phyloP scores from a whole-genome alignment of 2,888 invertebrate genomes.

The Spodoptera littoralis region DNA sequence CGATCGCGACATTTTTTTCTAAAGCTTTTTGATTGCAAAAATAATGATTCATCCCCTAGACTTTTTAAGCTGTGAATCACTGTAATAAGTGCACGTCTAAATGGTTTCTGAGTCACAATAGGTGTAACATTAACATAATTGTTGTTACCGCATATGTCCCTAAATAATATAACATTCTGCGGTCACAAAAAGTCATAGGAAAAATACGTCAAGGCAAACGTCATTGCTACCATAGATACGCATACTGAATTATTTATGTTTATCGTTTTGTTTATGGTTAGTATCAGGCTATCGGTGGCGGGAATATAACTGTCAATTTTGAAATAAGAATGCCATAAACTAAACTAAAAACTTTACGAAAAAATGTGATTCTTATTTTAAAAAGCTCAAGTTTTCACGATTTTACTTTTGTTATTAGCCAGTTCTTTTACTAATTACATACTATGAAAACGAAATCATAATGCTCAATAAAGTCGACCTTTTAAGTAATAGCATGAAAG shows the following conservation, averaged over 20 bases:
- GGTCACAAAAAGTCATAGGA: slow-evolving; percentile 31
- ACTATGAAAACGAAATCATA: slow-evolving; percentile 9
- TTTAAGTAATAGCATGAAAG: slow-evolving; percentile 15
- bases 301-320: too few species aligned
- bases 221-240: slow-evolving; percentile 3
- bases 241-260: slow-evolving; percentile 33
- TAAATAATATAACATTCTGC: slow-evolving; percentile 9
- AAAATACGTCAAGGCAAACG: slow-evolving; percentile 30
- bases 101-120: slow-evolving; percentile 13
- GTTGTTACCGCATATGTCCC: neutral
- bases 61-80: neutral
- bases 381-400: slow-evolving; percentile 2
- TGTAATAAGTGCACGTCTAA: neutral
- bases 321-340: neutral
- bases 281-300: neutral
- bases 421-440: neutral
- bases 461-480: slow-evolving; percentile 13
- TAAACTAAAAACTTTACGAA: neutral
- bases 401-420: too few species aligned
- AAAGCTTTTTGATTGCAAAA: slow-evolving; percentile 2
- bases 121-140: neutral
- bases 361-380: slow-evolving; percentile 12
- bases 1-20: slow-evolving; percentile 21
- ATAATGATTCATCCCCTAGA: slow-evolving; percentile 31
- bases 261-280: slow-evolving; percentile 19